These are phyloP conservation scores for Macquaria ambigua DNA, from an alignment of 2,113 vertebrate species.

Conservation along the genomic window DNA sequence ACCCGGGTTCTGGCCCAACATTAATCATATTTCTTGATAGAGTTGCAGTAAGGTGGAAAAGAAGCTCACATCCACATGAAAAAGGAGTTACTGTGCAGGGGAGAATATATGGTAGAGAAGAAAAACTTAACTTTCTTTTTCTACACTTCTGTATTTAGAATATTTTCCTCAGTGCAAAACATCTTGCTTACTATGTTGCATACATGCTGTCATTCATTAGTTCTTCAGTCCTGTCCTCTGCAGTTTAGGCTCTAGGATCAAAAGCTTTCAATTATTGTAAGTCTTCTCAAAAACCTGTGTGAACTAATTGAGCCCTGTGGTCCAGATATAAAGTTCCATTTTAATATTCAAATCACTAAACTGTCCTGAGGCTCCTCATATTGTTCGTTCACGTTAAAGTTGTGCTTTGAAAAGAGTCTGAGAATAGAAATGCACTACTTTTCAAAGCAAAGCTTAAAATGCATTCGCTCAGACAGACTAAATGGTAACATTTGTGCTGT, in stretches of 20 bases:
- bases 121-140: conserved; percentile 12
- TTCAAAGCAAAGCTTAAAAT: conserved; percentile 51
- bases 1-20: conserved; percentile 66
- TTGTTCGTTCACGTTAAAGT: conserved; percentile 72
- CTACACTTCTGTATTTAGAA: conserved; percentile 8
- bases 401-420: conserved; percentile 61
- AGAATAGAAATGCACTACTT: conserved; percentile 47
- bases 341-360: conserved; percentile 72
- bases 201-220: conserved; percentile 8
- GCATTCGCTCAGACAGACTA: conserved; percentile 26
- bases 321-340: conserved; percentile 66
- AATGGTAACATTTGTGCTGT: conserved; percentile 24
- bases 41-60: conserved; percentile 52
- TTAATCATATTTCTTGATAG: conserved; percentile 76
- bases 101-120: conserved; percentile 6
- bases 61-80: conserved; percentile 41
- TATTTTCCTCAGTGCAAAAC: conserved; percentile 28
- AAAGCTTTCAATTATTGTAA: conserved; percentile 73
- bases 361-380: conserved; percentile 67
- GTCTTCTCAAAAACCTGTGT: conserved; percentile 54
- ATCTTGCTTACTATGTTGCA: conserved; percentile 25
- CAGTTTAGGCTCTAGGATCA: conserved; percentile 67
- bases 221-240: conserved; percentile 32
- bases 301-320: conserved; percentile 74
- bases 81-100: conserved; percentile 23